These are phyloP conservation scores for Meleagris gallopavo DNA, from an alignment of 2,113 vertebrate genomes.

Conservation along the genomic window DNA sequence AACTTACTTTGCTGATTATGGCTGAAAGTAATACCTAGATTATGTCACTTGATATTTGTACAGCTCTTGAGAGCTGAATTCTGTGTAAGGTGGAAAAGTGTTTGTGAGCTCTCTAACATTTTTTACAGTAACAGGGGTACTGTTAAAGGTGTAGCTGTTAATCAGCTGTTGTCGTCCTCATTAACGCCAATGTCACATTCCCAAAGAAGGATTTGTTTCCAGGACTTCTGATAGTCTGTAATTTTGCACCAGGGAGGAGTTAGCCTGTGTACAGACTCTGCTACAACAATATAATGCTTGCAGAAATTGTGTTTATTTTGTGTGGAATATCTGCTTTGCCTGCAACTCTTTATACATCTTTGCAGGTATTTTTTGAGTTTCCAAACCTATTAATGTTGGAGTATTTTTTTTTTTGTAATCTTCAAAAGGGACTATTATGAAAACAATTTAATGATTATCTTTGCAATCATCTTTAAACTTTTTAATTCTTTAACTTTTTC, in stretches of 20 bases:
- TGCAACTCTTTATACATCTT: neutral
- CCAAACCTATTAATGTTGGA: neutral
- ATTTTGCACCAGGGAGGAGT: neutral
- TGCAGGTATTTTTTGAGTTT: neutral
- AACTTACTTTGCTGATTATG: neutral
- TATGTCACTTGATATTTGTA: neutral
- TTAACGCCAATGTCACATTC: fast-evolving
- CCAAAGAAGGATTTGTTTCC: neutral
- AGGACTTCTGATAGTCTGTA: fast-evolving
- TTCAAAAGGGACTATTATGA: neutral
- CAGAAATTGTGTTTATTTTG: neutral
- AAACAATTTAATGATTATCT: neutral
- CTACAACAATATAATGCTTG: neutral
- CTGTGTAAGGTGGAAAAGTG: neutral
- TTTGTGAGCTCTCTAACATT: neutral
- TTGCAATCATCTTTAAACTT: fast-evolving
- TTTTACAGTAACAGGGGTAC: fast-evolving
- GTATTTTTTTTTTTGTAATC: neutral
- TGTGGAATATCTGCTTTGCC: neutral
- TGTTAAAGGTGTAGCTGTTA: fast-evolving
- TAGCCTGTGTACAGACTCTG: neutral
- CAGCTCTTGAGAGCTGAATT: neutral
- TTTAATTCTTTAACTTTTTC: neutral
- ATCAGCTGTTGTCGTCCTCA: fast-evolving
- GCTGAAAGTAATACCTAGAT: too few species aligned